Base-by-base conservation (phyloP, 2,113 vertebrate species). In the Gnathonemus echidnorhynchus region DNA sequence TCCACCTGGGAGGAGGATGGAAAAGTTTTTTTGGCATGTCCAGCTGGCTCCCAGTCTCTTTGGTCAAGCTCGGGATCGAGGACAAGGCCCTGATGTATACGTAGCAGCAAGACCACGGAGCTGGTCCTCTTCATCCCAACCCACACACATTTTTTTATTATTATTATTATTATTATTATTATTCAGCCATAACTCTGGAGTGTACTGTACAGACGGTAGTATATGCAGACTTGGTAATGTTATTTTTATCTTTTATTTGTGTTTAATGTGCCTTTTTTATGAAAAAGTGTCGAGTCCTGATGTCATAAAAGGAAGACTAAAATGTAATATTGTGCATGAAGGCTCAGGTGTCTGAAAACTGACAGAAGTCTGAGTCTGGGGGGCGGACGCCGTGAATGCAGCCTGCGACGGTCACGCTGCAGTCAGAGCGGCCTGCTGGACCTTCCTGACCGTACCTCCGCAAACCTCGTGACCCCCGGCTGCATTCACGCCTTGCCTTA, bases 231-330 rank as follows among this genome's bases (percentile, higher is more conserved):
- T 50, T 35, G 52, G 88, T 91, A 45, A 88, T 90, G 88, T 90
- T 84, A 56, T 35, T 66, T 27, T 27, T 66, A 27, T 3, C 17
- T 66, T 62, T 35, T 21, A 88, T 89, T 21, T 66, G 53, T 74
- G 53, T 74, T 66, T 86, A 86, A 87, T 46, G 84, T 90, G 83
- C 83, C 89, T 90, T 90, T 86, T 88, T 88, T 56, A n/a, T 42
- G 24, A 62, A 62, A 62, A 70, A 31, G 27, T 80, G 17, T 89
- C 27, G 1, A 89, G 27, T 9, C 2, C 56, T 62, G 24, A 62
- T 62, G 56, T 52, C 49, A 80, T 52, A 13, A 70, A 70, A 70
- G 62, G 49, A 52, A 15, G 49, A 53, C 46, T 49, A 24, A 19
- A 80, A 89, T 80, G 66, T 89, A 70, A 21, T 89, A 70, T 19